Base-by-base conservation (phyloP, 2,888 invertebrate species). In the Theretra japonica region DNA sequence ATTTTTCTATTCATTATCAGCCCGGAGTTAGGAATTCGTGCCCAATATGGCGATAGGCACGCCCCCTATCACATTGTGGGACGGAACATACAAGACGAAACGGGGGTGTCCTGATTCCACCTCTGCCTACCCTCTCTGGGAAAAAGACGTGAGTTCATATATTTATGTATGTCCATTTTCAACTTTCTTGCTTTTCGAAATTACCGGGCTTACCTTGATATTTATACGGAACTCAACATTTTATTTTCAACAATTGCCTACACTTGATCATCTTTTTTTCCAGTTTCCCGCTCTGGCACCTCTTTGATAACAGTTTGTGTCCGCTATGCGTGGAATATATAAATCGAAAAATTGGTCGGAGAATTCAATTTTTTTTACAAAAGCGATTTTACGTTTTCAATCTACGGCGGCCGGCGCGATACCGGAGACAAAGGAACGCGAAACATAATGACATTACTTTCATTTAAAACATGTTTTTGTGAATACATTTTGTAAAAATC, bases 251-350 rank as follows among this genome's bases (percentile, higher is more conserved):
- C 65, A 41, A 48, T 23, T 65, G 65, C 41, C 48, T 65, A 23
- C 65, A 48, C 65, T 65, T 65, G 48, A 65, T 62, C 72, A 75
- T 79, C 77, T 75, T 74, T 69, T 41, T 72, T 75, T 77, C 59
- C 73, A 65, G 48, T 41, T 68, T 72, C 74, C 72, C 74, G 76
- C 76, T 77, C 76, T 48, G 68, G n/a, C 65, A 68, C 68, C 41
- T 71, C 68, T 65, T 58, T 71, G 65, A 68, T 71, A 57, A 68
- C 41, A 78, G 78, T 79, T 78, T 72, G 75, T 71, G 75, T 79
- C 79, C 75, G 78, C 76, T 82, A 80, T 80, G 79, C 76, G 80
- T 79, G 74, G 78, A 79, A 81, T 77, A 77, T 76, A 78, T 76
- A 78, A 83, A 79, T 77, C 48, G 70, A 70, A 74, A 73, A 72